Conservation (phyloP, 2,888 invertebrate genomes). For the Bombyx huttoni region DNA sequence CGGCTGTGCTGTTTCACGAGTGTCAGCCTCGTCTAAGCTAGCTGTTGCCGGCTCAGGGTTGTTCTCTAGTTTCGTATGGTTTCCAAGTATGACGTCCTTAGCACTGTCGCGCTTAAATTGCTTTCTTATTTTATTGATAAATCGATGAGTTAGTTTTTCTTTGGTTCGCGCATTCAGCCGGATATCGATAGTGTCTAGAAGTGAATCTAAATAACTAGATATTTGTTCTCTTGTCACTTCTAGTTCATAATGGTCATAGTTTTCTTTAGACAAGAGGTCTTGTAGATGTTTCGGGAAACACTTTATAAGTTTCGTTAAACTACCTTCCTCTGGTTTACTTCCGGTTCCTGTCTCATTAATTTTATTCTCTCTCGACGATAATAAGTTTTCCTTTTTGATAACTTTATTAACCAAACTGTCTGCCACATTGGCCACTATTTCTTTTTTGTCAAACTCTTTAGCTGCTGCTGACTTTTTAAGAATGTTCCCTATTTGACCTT, state of each 20-base stretch:
- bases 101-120: neutral
- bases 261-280: neutral
- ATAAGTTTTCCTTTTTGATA: neutral
- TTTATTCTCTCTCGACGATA: neutral
- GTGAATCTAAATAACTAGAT: neutral
- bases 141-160: neutral
- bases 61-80: too few relatives aligned
- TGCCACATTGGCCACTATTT: neutral
- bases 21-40: too few relatives aligned
- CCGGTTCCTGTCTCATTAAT: neutral
- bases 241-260: neutral
- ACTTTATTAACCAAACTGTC: neutral
- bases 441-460: neutral
- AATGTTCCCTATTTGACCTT: neutral
- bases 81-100: too few relatives aligned
- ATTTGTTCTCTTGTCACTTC: neutral
- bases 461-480: neutral
- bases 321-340: neutral
- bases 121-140: neutral
- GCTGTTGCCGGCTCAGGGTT: too few relatives aligned
- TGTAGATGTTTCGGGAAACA: neutral
- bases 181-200: neutral
- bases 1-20: too few relatives aligned
- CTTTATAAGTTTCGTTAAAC: neutral
- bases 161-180: neutral